phyloP scores from a whole-genome alignment of 2,113 vertebrate species.

The Rostratula benghalensis region DNA sequence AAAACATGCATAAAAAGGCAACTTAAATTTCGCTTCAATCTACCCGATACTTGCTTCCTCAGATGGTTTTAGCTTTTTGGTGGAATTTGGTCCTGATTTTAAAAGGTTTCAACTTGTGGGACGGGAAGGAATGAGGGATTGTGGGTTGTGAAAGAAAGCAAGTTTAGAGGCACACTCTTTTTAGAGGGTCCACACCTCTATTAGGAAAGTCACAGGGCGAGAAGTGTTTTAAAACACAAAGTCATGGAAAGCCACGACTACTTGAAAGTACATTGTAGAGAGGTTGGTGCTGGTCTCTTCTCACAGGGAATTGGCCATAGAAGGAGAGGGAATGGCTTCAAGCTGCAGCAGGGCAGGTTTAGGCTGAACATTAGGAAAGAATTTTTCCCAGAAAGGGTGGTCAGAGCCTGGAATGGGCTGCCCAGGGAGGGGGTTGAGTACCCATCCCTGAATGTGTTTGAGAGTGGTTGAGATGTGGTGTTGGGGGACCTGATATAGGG shows the following conservation, averaged over 20 bases:
- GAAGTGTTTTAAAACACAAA: neutral
- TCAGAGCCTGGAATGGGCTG: too few species aligned
- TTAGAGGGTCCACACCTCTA: neutral
- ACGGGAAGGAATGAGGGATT: neutral
- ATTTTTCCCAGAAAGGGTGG: too few species aligned
- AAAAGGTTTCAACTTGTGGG: neutral
- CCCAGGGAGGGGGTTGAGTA: too few species aligned
- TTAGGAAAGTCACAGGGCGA: fast-evolving
- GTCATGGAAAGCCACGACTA: neutral
- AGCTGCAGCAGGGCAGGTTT: too few species aligned
- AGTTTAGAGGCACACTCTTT: neutral
- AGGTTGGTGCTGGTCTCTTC: too few species aligned
- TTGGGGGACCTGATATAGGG: too few species aligned
- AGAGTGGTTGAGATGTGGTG: too few species aligned
- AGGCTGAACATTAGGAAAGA: too few species aligned
- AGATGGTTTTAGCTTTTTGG: neutral
- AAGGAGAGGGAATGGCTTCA: too few species aligned
- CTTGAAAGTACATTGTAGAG: too few species aligned
- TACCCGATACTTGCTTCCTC: neutral
- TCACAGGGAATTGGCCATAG: too few species aligned
- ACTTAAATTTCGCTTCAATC: neutral
- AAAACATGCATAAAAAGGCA: neutral
- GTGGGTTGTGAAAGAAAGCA: neutral
- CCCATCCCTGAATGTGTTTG: too few species aligned
- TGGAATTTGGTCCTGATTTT: neutral